Percentiles rank a stretch among this genome's conserved stretches.
Conservation (phyloP, 2,888 invertebrate genomes). For the Agrochola litura region DNA sequence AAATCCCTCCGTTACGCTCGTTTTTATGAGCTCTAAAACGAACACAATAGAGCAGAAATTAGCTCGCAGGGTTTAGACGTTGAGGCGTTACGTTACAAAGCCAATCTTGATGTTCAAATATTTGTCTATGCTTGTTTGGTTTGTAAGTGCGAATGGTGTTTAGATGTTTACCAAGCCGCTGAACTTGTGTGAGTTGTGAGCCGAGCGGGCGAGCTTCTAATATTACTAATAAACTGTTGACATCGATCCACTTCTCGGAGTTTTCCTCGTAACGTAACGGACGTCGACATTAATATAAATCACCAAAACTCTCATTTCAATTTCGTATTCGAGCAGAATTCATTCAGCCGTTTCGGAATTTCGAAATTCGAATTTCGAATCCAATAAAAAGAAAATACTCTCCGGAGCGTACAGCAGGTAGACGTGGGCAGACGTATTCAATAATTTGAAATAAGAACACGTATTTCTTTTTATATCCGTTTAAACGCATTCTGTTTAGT, state of each 20-base stretch:
- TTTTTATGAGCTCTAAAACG: slow-evolving; percentile 74
- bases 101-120: slow-evolving; percentile 87
- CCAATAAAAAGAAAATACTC: slow-evolving; percentile 82
- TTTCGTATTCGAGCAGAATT: slow-evolving; percentile 77
- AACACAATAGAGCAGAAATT: slow-evolving; percentile 77
- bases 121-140: slow-evolving; percentile 88
- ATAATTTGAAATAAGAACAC: slow-evolving; percentile 90
- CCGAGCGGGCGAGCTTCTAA: slow-evolving; percentile 78
- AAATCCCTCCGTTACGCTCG: slow-evolving; percentile 63
- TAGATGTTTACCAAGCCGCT: slow-evolving; percentile 88
- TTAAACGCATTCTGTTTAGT: slow-evolving; percentile 90
- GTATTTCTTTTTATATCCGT: slow-evolving; percentile 90
- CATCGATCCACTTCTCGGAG: slow-evolving; percentile 78
- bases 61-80: slow-evolving; percentile 71
- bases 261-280: slow-evolving; percentile 62
- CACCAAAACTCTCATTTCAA: slow-evolving; percentile 66
- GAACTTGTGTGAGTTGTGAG: slow-evolving; percentile 83
- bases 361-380: slow-evolving; percentile 76
- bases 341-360: slow-evolving; percentile 81
- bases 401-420: slow-evolving; percentile 83
- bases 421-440: slow-evolving; percentile 90
- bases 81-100: slow-evolving; percentile 79
- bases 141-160: slow-evolving; percentile 90
- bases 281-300: slow-evolving; percentile 63
- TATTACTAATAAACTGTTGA: slow-evolving; percentile 85